phyloP scores from a whole-genome alignment of 2,888 invertebrate species.

The Zygogramma bicolorata region DNA sequence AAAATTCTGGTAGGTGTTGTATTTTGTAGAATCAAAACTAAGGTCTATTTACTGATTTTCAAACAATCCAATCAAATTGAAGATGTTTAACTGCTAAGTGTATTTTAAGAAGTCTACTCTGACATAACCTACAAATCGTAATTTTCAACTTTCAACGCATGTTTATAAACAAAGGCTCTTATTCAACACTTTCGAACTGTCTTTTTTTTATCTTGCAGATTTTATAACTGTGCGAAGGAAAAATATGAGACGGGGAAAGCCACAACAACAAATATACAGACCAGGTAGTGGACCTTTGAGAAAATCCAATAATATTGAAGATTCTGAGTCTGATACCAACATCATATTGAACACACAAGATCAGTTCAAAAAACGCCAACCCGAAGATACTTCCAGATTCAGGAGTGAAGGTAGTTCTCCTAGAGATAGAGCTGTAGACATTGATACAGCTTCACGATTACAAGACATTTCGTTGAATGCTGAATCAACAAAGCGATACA shows the following conservation, averaged over 20 bases:
- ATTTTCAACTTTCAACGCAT: constrained; percentile 40
- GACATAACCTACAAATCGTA: constrained; percentile 51
- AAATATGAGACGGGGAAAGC: constrained; percentile 73
- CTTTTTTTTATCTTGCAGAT: constrained; percentile 39
- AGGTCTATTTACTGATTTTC: not conserved
- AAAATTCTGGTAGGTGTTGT: constrained; percentile 57
- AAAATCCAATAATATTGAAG: constrained; percentile 74
- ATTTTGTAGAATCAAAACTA: constrained; percentile 13
- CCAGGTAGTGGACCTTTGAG: constrained; percentile 83
- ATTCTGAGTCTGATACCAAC: constrained; percentile 68
- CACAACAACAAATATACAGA: constrained; percentile 78
- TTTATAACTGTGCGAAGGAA: constrained; percentile 45
- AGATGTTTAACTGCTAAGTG: not conserved
- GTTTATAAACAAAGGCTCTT: constrained; percentile 55
- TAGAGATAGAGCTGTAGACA: constrained; percentile 54
- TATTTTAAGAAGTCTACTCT: not conserved
- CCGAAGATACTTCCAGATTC: constrained; percentile 48
- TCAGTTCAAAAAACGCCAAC: constrained; percentile 42
- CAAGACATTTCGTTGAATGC: constrained; percentile 46
- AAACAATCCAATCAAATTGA: not conserved
- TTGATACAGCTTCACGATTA: constrained; percentile 51
- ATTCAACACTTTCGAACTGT: constrained; percentile 28
- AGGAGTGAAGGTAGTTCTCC: constrained; percentile 56
- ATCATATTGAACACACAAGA: constrained; percentile 53
- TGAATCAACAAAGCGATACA: constrained; percentile 42